Percentiles rank a stretch among this genome's conserved stretches.
phyloP scores from a whole-genome alignment of 2,113 vertebrate genomes.

The Hipposideros armiger region DNA sequence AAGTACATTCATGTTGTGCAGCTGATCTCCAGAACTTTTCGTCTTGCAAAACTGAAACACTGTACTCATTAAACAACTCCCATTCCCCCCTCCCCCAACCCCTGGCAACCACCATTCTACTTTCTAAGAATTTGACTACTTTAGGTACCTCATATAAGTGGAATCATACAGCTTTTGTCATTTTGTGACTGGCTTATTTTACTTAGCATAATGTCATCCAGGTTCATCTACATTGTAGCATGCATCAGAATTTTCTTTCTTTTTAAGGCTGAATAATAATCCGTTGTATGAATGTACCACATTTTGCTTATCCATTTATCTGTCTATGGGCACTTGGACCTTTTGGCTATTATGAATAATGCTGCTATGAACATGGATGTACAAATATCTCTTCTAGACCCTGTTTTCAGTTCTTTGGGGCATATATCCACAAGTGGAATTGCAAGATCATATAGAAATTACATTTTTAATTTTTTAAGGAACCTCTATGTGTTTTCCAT shows the following conservation, averaged over 20 bases:
- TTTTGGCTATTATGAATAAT: not conserved
- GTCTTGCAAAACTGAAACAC: not conserved
- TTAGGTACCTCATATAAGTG: not conserved
- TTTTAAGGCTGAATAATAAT: not conserved
- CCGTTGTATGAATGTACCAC: not conserved
- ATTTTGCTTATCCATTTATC: too few relatives aligned
- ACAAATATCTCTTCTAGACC: not conserved
- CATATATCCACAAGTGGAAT: not conserved
- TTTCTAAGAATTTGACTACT: not conserved
- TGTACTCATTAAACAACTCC: not conserved
- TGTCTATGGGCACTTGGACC: not conserved
- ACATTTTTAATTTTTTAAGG: not conserved
- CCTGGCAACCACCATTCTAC: not conserved
- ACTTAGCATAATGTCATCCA: not conserved
- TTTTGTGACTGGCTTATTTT: not conserved
- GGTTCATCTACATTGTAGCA: not conserved
- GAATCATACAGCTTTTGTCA: not conserved
- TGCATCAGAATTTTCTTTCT: not conserved
- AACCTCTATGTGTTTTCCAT: not conserved
- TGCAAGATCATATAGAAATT: not conserved
- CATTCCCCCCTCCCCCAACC: not conserved
- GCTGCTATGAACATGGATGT: not conserved
- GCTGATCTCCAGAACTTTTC: not conserved
- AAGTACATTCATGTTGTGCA: not conserved
- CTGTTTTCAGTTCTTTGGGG: not conserved